phyloP scores from a whole-genome alignment of 1,140 invertebrate genomes.

The Drosophila burlai region DNA sequence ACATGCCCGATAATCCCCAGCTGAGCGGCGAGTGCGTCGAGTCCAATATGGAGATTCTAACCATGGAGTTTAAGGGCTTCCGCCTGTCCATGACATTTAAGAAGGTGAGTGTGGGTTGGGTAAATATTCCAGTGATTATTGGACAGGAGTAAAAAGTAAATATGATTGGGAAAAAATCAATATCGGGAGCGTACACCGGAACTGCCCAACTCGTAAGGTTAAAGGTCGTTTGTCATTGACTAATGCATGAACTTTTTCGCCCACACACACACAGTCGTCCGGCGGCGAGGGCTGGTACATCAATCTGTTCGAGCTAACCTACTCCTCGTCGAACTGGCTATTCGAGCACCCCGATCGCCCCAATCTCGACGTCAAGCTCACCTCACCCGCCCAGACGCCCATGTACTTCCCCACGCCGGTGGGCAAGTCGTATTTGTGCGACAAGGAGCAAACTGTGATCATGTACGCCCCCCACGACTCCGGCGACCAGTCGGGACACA shows the following conservation, averaged over 20 bases:
- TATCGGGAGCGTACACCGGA: slow-evolving; percentile 8
- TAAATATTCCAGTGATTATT: background rate
- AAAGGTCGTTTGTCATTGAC: slow-evolving; percentile 25
- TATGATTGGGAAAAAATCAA: slow-evolving; percentile 15
- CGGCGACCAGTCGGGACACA: slow-evolving; percentile 85
- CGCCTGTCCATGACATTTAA: slow-evolving; percentile 90
- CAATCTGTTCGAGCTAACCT: slow-evolving; percentile 89
- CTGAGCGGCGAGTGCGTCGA: slow-evolving; percentile 89
- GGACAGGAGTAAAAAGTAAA: too few relatives aligned
- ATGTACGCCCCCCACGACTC: slow-evolving; percentile 82
- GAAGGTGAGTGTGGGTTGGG: slow-evolving; percentile 81
- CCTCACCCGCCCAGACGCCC: slow-evolving; percentile 87
- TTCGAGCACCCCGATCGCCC: slow-evolving; percentile 87
- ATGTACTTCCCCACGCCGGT: slow-evolving; percentile 93
- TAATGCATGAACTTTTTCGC: slow-evolving; percentile 15
- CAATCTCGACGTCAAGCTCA: slow-evolving; percentile 86
- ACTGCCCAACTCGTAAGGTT: slow-evolving; percentile 17
- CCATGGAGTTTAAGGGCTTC: slow-evolving; percentile 90
- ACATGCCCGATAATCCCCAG: slow-evolving; percentile 88
- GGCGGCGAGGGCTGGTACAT: slow-evolving; percentile 95
- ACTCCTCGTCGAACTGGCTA: slow-evolving; percentile 86
- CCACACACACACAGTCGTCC: slow-evolving; percentile 84
- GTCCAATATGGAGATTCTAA: slow-evolving; percentile 89
- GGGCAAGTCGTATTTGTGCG: slow-evolving; percentile 92
- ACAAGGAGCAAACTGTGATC: slow-evolving; percentile 86